These are phyloP conservation scores for Hetaerina titia DNA, from an alignment of 2,888 invertebrate species.

Conservation along the genomic window DNA sequence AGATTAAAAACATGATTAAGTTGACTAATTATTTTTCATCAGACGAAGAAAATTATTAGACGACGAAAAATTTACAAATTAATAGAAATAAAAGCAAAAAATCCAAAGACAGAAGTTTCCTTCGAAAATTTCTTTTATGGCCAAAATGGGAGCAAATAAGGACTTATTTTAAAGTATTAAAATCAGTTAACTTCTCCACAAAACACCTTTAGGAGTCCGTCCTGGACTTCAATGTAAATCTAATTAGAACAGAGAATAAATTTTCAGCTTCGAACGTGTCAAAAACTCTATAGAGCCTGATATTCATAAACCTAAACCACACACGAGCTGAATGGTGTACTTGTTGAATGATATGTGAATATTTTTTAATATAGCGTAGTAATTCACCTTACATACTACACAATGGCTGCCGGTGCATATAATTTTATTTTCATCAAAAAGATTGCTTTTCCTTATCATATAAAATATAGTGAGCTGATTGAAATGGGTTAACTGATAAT, in stretches of 20 bases:
- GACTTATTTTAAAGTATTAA: background rate
- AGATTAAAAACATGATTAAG: background rate
- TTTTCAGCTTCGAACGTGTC: background rate
- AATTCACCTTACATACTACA: constrained; percentile 53
- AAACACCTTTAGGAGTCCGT: background rate
- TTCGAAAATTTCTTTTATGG: constrained; percentile 55
- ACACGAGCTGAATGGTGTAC: constrained; percentile 61
- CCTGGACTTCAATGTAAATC: background rate
- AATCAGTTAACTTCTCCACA: background rate
- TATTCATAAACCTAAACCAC: constrained; percentile 51
- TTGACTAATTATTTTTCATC: background rate
- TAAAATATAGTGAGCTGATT: constrained; percentile 49
- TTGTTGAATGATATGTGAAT: constrained; percentile 63
- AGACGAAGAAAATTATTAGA: background rate
- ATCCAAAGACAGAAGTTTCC: constrained; percentile 57
- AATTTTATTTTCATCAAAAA: constrained; percentile 46
- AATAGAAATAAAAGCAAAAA: background rate
- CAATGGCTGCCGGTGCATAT: constrained; percentile 48
- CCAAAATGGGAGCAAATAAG: constrained; percentile 14
- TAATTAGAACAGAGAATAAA: background rate
- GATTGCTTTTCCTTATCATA: constrained; percentile 44
- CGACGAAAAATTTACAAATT: background rate
- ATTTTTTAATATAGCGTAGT: constrained; percentile 43
- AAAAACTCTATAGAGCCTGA: constrained; percentile 29
- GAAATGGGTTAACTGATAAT: background rate